phyloP scores from a whole-genome alignment of 1,140 invertebrate species.

The Halotydeus destructor region DNA sequence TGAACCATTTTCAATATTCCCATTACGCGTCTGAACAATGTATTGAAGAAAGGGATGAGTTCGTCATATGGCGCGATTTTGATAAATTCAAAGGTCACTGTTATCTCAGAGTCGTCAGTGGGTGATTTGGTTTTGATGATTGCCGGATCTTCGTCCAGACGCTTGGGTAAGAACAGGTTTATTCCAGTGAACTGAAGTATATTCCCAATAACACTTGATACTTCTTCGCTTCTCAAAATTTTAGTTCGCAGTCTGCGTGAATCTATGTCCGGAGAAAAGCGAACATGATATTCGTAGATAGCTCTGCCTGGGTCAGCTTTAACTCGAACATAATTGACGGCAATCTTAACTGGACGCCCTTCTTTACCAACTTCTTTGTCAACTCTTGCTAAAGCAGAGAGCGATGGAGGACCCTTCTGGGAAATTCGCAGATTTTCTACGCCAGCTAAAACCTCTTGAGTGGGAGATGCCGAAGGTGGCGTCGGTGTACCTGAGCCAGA shows the following conservation, averaged over 20 bases:
- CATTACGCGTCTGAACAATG: slow-evolving; percentile 2
- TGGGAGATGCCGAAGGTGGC: too few species aligned
- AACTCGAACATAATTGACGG: slow-evolving; percentile 52
- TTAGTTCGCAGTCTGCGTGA: slow-evolving; percentile 33
- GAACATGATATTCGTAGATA: slow-evolving; percentile 58
- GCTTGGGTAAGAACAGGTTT: neutral
- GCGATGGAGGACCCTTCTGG: too few species aligned
- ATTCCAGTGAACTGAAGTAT: neutral
- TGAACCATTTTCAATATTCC: neutral
- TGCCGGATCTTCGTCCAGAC: neutral
- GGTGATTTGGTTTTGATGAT: neutral
- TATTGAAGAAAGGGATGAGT: slow-evolving; percentile 6
- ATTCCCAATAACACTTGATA: neutral
- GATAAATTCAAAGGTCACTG: neutral
- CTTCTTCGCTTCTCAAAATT: neutral
- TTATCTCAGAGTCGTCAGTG: neutral
- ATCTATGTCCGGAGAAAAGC: slow-evolving; percentile 50
- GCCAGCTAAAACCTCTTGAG: too few species aligned
- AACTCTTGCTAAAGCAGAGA: too few species aligned
- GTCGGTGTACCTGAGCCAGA: too few species aligned
- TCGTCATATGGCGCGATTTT: neutral
- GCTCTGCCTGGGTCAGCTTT: slow-evolving; percentile 42
- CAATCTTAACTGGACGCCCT: slow-evolving; percentile 33
- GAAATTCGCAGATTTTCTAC: too few species aligned
- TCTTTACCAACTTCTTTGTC: slow-evolving; percentile 16